A percentile compares a stretch with the other conserved stretches of the same genome.
These are phyloP conservation scores for Puma concolor DNA, from an alignment of 2,113 vertebrate species.

Conservation along the genomic window DNA sequence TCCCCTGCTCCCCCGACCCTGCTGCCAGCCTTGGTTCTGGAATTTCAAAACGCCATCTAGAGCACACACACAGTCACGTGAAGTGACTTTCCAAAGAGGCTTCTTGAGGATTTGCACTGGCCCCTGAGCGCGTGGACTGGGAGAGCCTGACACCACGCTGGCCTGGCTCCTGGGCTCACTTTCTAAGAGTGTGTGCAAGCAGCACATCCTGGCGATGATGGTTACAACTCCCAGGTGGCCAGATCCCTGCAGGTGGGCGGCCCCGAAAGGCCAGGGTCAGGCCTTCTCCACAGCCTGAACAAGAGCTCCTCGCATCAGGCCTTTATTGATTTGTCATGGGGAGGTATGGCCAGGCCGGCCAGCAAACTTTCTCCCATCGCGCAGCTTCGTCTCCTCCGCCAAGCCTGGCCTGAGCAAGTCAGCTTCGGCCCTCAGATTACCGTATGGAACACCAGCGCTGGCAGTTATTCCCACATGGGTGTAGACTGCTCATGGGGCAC, in stretches of 20 bases:
- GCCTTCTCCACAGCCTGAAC: not conserved
- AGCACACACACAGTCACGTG: not conserved
- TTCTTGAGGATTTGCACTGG: not conserved
- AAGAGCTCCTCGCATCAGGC: not conserved
- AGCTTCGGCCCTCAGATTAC: no score
- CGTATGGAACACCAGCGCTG: no score
- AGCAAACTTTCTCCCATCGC: no score
- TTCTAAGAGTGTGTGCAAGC: no score
- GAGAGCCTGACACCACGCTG: not conserved
- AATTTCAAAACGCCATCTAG: not conserved
- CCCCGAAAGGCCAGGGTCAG: not conserved
- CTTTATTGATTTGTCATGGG: not conserved
- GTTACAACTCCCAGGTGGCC: not conserved
- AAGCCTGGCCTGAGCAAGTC: no score
- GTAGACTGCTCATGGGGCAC: no score
- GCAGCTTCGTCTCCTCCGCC: no score
- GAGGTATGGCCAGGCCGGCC: no score
- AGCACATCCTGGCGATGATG: not conserved
- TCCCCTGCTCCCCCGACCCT: not conserved
- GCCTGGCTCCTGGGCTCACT: not conserved
- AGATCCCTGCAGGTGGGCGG: not conserved
- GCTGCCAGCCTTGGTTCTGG: not conserved
- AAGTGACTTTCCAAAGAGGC: not conserved
- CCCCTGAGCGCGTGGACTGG: not conserved
- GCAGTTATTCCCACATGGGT: no score